These are phyloP conservation scores for Bilobella aurantiaca DNA, from an alignment of 1,140 invertebrate species.

Conservation along the genomic window DNA sequence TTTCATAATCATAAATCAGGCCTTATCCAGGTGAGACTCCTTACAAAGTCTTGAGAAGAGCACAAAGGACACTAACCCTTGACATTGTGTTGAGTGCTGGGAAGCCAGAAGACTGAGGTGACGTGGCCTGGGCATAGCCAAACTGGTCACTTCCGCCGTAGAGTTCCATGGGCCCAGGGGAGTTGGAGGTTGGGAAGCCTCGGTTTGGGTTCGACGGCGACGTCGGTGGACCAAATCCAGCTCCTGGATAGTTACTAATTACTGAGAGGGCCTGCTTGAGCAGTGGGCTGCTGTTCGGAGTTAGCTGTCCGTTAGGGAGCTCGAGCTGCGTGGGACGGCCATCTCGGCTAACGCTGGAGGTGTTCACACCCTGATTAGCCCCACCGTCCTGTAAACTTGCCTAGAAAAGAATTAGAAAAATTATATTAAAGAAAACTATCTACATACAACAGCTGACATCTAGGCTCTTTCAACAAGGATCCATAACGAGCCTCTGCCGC, in stretches of 20 bases:
- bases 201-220: constrained; percentile 57
- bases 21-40: constrained; percentile 1
- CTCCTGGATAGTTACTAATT: constrained; percentile 78
- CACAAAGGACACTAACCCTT: constrained; percentile 34
- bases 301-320: constrained; percentile 84
- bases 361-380: constrained; percentile 31
- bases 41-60: constrained; percentile 29
- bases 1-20: background rate
- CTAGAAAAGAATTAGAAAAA: constrained; percentile 20
- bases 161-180: constrained; percentile 70
- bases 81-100: constrained; percentile 62
- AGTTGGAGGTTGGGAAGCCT: constrained; percentile 74
- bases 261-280: constrained; percentile 89
- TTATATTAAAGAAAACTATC: background rate
- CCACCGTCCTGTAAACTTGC: constrained; percentile 31
- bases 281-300: constrained; percentile 82
- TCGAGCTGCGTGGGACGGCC: constrained; percentile 48
- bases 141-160: constrained; percentile 71
- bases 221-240: constrained; percentile 60
- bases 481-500: no score
- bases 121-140: constrained; percentile 82
- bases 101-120: constrained; percentile 75
- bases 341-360: constrained; percentile 27
- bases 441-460: background rate
- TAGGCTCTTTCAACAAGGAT: no score